phyloP scores from a whole-genome alignment of 2,113 vertebrate genomes.

The Hippocampus mohnikei region DNA sequence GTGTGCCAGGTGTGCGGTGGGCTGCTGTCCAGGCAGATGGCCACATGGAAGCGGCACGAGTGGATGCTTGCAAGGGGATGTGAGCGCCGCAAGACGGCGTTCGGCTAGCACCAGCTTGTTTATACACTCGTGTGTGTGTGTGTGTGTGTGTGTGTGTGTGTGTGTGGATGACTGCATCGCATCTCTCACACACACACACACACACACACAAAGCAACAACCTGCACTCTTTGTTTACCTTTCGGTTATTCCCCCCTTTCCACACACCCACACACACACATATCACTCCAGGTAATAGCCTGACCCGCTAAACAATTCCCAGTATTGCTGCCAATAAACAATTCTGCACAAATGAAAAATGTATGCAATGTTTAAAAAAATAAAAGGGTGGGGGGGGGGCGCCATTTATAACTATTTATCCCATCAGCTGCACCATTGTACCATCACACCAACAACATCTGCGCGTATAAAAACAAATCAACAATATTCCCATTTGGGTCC shows the following conservation, averaged over 20 bases:
- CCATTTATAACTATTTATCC: not conserved
- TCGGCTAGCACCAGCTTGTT: not conserved
- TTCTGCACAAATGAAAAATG: slow-evolving; percentile 2
- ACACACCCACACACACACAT: slow-evolving; percentile 19
- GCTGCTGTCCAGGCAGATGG: not conserved
- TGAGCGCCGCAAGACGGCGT: not conserved
- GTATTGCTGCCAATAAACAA: not conserved
- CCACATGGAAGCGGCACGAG: not conserved
- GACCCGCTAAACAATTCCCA: slow-evolving; percentile 20
- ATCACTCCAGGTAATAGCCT: slow-evolving; percentile 53
- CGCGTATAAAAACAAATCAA: not conserved
- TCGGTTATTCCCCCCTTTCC: slow-evolving; percentile 47
- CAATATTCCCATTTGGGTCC: not conserved
- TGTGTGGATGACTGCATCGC: too few relatives aligned
- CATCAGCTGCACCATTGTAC: not conserved
- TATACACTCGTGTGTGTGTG: not conserved
- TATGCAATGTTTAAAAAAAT: slow-evolving; percentile 12
- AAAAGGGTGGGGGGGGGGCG: slow-evolving; percentile 8
- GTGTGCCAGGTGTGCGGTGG: not conserved
- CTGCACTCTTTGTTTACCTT: slow-evolving; percentile 60
- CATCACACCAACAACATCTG: not conserved
- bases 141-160: not conserved
- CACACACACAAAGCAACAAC: slow-evolving; percentile 32
- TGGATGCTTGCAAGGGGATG: not conserved
- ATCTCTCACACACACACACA: slow-evolving; percentile 28